Conservation (phyloP, 2,888 invertebrate genomes). For the Sinodicranocentrus sp. region DNA sequence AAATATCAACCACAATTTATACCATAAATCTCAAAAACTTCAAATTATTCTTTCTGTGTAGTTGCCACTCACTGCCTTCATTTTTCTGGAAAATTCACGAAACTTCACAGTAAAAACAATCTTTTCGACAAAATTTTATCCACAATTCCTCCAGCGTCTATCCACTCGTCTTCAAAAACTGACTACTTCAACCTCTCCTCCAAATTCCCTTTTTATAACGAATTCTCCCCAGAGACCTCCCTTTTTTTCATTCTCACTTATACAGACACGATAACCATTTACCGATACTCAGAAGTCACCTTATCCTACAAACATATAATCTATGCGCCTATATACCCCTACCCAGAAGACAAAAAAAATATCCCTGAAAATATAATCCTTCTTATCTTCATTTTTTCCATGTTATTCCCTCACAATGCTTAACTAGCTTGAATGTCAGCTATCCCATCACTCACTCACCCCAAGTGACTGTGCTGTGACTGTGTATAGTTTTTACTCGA, state of each 20-base stretch:
- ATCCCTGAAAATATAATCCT: slow-evolving; percentile 19
- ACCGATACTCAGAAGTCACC: background rate
- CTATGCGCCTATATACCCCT: background rate
- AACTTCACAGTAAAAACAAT: slow-evolving; percentile 18
- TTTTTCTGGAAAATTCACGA: slow-evolving; percentile 15
- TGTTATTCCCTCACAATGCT: background rate
- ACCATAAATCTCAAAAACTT: background rate
- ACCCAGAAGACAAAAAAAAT: slow-evolving; percentile 32
- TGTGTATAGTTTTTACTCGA: too few relatives aligned
- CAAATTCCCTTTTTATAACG: slow-evolving; percentile 48
- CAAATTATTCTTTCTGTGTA: background rate
- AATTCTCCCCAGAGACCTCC: slow-evolving; percentile 41
- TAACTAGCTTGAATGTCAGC: background rate
- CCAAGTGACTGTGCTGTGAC: too few relatives aligned
- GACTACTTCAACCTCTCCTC: background rate
- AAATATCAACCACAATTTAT: slow-evolving; percentile 4
- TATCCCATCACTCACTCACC: background rate
- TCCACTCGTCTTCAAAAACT: background rate
- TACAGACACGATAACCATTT: background rate
- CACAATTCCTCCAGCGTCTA: background rate
- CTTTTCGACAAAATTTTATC: background rate
- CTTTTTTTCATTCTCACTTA: slow-evolving; percentile 17
- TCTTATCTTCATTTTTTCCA: slow-evolving; percentile 28
- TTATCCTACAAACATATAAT: too few relatives aligned
- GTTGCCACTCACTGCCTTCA: slow-evolving; percentile 49